Evolutionary conservation across 30 jellyfish, hydroid and myxozoan species (phyloP), one percentile per base, ranked within the genome.

Genomic region (Phacellophora camtschatica): DNA sequence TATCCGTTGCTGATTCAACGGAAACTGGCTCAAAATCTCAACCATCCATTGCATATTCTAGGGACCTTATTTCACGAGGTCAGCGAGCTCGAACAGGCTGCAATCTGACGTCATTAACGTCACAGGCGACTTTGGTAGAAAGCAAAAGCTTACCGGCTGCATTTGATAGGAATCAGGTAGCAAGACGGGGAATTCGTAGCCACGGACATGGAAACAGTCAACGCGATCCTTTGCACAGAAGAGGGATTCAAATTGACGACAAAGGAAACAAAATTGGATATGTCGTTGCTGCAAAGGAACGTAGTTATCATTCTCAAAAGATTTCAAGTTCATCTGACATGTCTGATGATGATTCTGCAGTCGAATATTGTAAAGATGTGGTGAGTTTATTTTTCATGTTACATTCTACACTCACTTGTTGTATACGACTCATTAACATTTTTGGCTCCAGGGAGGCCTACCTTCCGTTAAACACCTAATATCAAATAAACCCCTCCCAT

Each of bases 81-180:
- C 87, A 57, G 34, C 87, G 87, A 50, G 62, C 81, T 13, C 56
- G 75, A 45, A 75, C 74, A 0, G 80, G 81, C 8, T 79, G 95
- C 16, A 86, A 76, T 27, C 84, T 94, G 3, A 29, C 97, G 53
- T 84, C 99, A 28, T 29, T 63, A 43, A 94, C 96, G 41, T 86
- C 97, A 43, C 99, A 94, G 48, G 99, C 99, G 27, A 94, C 99
- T 2, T 55, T 94, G 58, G 96, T 94, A 3, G 96, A 86, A 64
- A 94, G 99, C 58, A 49, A 55, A 20, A 43, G 49, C 39, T 39
- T 22, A 13, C 64, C 20, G 53, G 41, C 65, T 68, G 29, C 90
- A 12, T 78, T 78, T 35, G 90, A 78, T 46, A 20, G 90, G 11
- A 78, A 78, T 53, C 75, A 78, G 22, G 54, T 42, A 2, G 90